A percentile compares a stretch with the other conserved stretches of the same genome.
Evolutionary conservation across 2,888 invertebrate genomes (phyloP).

Genomic region (Suillia variegata): DNA sequence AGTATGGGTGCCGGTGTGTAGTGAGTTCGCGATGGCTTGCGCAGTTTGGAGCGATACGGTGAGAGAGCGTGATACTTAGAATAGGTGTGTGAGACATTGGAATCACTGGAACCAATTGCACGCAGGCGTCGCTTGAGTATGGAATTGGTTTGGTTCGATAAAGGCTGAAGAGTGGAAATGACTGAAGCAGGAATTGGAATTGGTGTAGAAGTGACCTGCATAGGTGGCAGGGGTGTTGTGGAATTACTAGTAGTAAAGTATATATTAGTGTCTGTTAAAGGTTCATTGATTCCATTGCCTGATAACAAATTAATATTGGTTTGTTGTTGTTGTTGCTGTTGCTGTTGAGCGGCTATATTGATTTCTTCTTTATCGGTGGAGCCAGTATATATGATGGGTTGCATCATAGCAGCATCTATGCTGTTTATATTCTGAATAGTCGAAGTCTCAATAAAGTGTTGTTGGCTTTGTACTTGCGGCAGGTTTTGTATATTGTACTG

Average conservation of each 20-base stretch:
- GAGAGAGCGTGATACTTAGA: slow-evolving; percentile 52
- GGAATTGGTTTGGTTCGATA: slow-evolving; percentile 57
- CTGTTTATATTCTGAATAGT: slow-evolving; percentile 17
- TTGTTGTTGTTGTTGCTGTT: too few species aligned
- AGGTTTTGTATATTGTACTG: slow-evolving; percentile 38
- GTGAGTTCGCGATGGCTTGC: slow-evolving; percentile 62
- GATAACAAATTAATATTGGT: slow-evolving; percentile 17
- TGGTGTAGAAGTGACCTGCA: slow-evolving; percentile 7
- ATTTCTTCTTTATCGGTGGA: slow-evolving; percentile 38
- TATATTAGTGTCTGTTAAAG: slow-evolving; percentile 39
- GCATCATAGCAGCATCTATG: slow-evolving; percentile 31
- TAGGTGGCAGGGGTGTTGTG: neutral
- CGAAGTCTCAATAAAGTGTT: slow-evolving; percentile 34
- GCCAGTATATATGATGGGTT: slow-evolving; percentile 38
- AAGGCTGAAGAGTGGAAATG: slow-evolving; percentile 43
- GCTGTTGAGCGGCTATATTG: slow-evolving; percentile 26
- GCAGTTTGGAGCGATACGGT: slow-evolving; percentile 57
- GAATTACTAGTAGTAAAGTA: slow-evolving; percentile 41
- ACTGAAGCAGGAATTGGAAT: slow-evolving; percentile 26
- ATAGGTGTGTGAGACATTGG: slow-evolving; percentile 38
- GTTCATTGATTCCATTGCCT: neutral
- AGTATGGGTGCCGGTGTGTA: slow-evolving; percentile 95
- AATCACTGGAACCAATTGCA: slow-evolving; percentile 42
- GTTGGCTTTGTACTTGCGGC: slow-evolving; percentile 37
- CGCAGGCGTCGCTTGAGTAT: slow-evolving; percentile 57